Evolutionary conservation across 2,888 invertebrate genomes (phyloP).

Genomic region (Microctonus aethiopoides): DNA sequence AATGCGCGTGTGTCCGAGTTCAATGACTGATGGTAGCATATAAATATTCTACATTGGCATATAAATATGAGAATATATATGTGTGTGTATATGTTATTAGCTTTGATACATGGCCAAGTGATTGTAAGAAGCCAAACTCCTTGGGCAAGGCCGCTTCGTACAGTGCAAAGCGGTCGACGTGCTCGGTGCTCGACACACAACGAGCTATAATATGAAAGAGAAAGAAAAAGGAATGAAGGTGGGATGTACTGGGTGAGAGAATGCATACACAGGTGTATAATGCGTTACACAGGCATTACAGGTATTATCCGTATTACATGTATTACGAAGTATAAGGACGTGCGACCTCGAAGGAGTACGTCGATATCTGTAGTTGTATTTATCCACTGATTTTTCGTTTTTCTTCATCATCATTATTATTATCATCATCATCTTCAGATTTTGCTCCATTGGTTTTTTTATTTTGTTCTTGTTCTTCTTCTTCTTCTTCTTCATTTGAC

Average conservation of each 20-base stretch:
- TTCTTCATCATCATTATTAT: background rate
- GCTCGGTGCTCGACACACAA: constrained; percentile 6
- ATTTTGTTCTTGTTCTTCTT: background rate
- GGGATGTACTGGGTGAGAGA: background rate
- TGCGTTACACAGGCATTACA: constrained; percentile 62
- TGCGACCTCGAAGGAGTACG: constrained; percentile 56
- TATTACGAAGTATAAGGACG: constrained; percentile 62
- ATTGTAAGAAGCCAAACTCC: constrained; percentile 16
- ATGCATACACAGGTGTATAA: constrained; percentile 44
- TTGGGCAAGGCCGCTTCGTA: constrained; percentile 14
- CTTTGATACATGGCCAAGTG: background rate
- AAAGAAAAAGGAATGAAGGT: background rate
- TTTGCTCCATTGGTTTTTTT: no score
- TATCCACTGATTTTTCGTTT: constrained; percentile 2
- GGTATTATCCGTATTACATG: constrained; percentile 64
- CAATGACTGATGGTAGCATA: background rate
- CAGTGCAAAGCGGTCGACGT: background rate
- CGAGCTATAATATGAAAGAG: background rate
- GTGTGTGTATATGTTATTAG: constrained; percentile 1
- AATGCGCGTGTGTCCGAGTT: background rate
- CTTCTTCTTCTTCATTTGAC: constrained; percentile 19
- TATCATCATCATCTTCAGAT: constrained; percentile 20
- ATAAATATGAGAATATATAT: no score
- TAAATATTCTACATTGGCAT: no score
- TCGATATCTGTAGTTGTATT: constrained; percentile 19